Base-by-base conservation (phyloP, 1,140 invertebrate genomes). In the Pachypeltis micranthus region DNA sequence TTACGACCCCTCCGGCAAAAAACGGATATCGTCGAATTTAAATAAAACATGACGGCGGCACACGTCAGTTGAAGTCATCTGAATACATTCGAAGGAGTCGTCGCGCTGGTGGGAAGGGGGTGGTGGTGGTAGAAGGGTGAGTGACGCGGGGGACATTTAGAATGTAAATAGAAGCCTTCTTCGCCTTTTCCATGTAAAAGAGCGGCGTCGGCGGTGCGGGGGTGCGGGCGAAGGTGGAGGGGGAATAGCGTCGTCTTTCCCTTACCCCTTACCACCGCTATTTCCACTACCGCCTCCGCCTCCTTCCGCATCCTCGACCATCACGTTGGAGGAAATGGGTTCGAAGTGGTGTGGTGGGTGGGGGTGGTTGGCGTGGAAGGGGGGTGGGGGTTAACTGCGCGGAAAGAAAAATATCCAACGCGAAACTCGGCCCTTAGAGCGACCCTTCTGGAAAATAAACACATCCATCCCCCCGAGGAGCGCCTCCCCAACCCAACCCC, bases 401-500 rank as follows among this genome's bases (percentile, higher is more conserved):
- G 47, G 47, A 51, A 51, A 51, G 47, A 51, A 51, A 51, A 51
- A 51, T 51, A 51, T 51, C 47, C 47, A 51, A 51, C 23, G 47
- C 23, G 47, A 51, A 51, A 51, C 47, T 51, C 23, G 47, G 47
- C 47, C 47, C 47, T 51, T 51, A 51, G 47, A 51, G 47, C 47
- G 47, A 51, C 47, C 47, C 47, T 51, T 51, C 47, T 51, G 47
- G 47, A 51, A 51, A 51, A 51, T 51, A 51, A 51, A 51, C 47
- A 51, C 47, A 51, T 51, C 47, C 47, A 51, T 51, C 47, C n/a
- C n/a, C n/a, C n/a, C n/a, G n/a, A n/a, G n/a, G n/a, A n/a, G n/a
- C n/a, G n/a, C n/a, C n/a, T n/a, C n/a, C n/a, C n/a, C n/a, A n/a
- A n/a, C n/a, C n/a, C n/a, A n/a, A n/a, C n/a, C n/a, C n/a, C n/a